phyloP scores from a whole-genome alignment of 2,888 invertebrate genomes.

The Salticus scenicus region DNA sequence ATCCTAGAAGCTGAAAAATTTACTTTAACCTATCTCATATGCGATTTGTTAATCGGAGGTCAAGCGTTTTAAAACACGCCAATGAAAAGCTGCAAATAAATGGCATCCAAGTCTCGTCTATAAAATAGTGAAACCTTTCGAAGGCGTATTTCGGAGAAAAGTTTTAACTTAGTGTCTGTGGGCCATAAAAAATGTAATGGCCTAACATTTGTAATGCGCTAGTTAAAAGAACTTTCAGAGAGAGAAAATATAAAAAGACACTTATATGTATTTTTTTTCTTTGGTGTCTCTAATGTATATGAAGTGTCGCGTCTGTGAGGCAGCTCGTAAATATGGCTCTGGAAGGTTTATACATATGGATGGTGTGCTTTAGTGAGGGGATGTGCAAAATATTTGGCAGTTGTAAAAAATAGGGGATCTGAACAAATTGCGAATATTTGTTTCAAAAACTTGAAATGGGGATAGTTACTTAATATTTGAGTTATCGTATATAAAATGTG shows the following conservation, averaged over 20 bases:
- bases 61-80: slow-evolving; percentile 42
- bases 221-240: slow-evolving; percentile 63
- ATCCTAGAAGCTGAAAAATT: slow-evolving; percentile 2
- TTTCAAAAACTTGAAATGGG: no score
- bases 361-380: slow-evolving; percentile 42
- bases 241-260: slow-evolving; percentile 29
- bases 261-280: slow-evolving; percentile 24
- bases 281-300: slow-evolving; percentile 67
- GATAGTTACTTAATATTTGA: no score
- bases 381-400: slow-evolving; percentile 41
- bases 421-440: slow-evolving; percentile 21
- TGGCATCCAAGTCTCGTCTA: slow-evolving; percentile 40
- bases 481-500: no score
- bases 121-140: slow-evolving; percentile 48
- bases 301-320: slow-evolving; percentile 54
- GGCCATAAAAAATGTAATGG: slow-evolving; percentile 66
- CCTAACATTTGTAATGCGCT: slow-evolving; percentile 66
- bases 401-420: slow-evolving; percentile 21
- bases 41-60: slow-evolving; percentile 50
- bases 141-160: slow-evolving; percentile 33
- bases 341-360: slow-evolving; percentile 67
- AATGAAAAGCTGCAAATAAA: slow-evolving; percentile 46
- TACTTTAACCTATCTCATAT: neutral
- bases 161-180: slow-evolving; percentile 52
- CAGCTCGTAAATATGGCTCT: slow-evolving; percentile 61